phyloP scores from a whole-genome alignment of 2,797 vertebrate genomes.

The Notoglanidium macrostoma region DNA sequence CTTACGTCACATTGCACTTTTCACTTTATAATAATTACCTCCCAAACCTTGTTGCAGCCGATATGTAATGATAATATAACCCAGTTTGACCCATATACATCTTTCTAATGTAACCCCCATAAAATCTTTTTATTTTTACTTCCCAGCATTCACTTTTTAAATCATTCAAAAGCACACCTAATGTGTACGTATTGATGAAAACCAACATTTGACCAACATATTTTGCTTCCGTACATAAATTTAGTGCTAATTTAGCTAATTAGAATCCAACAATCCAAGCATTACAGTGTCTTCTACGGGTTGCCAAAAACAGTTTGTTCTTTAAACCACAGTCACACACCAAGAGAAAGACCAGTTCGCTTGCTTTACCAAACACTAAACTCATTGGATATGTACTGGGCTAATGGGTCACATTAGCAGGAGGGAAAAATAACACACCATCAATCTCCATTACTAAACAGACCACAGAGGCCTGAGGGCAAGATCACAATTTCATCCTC shows the following conservation, averaged over 20 bases:
- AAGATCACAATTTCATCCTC: constrained; percentile 44
- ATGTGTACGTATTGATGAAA: neutral
- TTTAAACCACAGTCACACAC: constrained; percentile 9
- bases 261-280: neutral
- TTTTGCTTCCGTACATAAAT: neutral
- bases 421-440: constrained; percentile 86
- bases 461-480: constrained; percentile 49
- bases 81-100: neutral
- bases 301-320: neutral
- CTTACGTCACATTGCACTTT: neutral
- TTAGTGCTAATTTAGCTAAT: neutral
- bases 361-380: constrained; percentile 85
- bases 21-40: neutral
- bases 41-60: neutral
- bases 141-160: neutral
- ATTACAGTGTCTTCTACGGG: neutral
- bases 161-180: neutral
- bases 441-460: constrained; percentile 82
- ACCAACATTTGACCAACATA: too few relatives aligned
- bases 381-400: constrained; percentile 87
- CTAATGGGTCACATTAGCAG: constrained; percentile 89
- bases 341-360: constrained; percentile 82
- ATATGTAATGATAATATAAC: neutral
- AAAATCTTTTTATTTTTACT: neutral
- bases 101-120: neutral